A percentile compares a stretch with the other conserved stretches of the same genome.
These are phyloP conservation scores for Limonius californicus DNA, from an alignment of 1,140 invertebrate species.

Conservation along the genomic window DNA sequence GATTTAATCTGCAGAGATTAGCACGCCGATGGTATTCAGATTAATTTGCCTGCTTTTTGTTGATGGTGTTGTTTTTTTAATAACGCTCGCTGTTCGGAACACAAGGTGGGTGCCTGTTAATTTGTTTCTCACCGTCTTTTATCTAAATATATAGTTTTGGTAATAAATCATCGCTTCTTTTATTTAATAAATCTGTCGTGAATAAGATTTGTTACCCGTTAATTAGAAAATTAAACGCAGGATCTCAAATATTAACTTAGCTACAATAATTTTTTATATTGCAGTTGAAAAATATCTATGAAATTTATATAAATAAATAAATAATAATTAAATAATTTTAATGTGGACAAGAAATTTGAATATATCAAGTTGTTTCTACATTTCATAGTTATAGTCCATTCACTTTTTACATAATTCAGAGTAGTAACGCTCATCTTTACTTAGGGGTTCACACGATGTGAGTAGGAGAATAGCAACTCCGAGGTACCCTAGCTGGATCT, in stretches of 20 bases:
- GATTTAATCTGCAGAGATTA: slow-evolving; percentile 26
- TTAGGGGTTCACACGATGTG: too few species aligned
- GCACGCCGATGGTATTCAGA: slow-evolving; percentile 22
- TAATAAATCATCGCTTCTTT: not conserved
- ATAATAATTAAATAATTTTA: too few species aligned
- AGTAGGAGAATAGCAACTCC: too few species aligned
- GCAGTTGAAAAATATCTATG: too few species aligned
- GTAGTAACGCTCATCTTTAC: too few species aligned
- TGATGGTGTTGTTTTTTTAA: not conserved
- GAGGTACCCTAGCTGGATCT: too few species aligned
- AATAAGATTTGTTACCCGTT: slow-evolving; percentile 13
- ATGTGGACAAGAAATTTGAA: too few species aligned
- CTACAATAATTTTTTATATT: slow-evolving; percentile 19
- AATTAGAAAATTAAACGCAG: slow-evolving; percentile 5
- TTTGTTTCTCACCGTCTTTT: not conserved
- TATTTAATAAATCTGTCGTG: slow-evolving; percentile 15
- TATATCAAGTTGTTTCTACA: too few species aligned
- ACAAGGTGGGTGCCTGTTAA: not conserved
- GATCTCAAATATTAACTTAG: slow-evolving; percentile 5
- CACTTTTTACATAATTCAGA: too few species aligned
- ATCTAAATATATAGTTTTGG: too few species aligned
- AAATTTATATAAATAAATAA: too few species aligned
- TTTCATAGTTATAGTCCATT: too few species aligned
- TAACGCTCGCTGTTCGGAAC: not conserved
- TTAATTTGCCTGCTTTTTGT: slow-evolving; percentile 15